Evolutionary conservation across 2,113 vertebrate species (phyloP), one percentile per base, ranked within the genome.

Genomic region (Picathartes gymnocephalus): DNA sequence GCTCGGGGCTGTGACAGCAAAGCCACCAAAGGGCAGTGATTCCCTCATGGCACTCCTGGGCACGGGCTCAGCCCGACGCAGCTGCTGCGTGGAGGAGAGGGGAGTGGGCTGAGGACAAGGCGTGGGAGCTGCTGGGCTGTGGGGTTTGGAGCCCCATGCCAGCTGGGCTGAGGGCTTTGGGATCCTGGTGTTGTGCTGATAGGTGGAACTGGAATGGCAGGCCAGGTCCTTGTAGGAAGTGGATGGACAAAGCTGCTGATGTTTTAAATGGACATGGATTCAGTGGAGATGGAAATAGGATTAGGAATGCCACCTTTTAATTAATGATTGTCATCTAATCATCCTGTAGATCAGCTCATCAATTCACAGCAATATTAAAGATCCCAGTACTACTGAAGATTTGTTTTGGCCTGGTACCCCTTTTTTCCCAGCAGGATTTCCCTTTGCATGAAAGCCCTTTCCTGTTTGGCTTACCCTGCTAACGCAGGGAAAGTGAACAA

Each of bases 161-260:
- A 68, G 65, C 62, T 58, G 71, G 28, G 35, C 47, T n/a, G 45
- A 13, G 48, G 62, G 17, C 6, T 30, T 68, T 72, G 91, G 44
- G 25, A 8, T 50, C 13, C 57, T 53, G 42, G 25, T 65, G 82
- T 22, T 2, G 0, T 33, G 5, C 11, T 3, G 5, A 4, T 6
- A 15, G 58, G 13, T 48, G 31, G 64, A 48, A 50, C 1, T 17
- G 40, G 68, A 45, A 11, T 37, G 33, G 15, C 37, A 73, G 35
- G 7, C 1, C 20, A 47, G 27, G 7, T 50, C 31, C 56, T 25
- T n/a, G 50, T n/a, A 58, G 35, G 73, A 58, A 6, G 53, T 51
- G 51, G 60, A 16, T 3, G 12, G 60, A 50, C 16, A 73, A 40
- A 86, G 35, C 25, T 81, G 35, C 11, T 57, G 5, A 4, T 24